Evolutionary conservation across 2,888 invertebrate species (phyloP).

Genomic region (Coelopa pilipes): DNA sequence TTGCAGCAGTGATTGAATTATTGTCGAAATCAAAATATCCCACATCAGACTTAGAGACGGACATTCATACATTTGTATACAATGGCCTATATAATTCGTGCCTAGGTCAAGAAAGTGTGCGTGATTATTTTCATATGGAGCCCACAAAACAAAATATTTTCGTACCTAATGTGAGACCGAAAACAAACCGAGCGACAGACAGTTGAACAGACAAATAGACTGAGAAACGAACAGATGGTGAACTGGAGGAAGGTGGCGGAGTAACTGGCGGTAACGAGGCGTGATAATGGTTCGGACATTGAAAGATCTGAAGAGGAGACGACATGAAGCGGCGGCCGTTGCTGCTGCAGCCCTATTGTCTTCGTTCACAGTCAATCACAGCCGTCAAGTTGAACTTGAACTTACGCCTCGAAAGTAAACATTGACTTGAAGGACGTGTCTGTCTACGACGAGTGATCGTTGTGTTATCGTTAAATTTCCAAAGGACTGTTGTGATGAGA

Average conservation of each 20-base stretch:
- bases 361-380: not conserved
- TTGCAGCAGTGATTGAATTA: not conserved
- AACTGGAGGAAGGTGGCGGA: not conserved
- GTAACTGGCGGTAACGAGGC: not conserved
- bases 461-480: too few relatives aligned
- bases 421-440: too few relatives aligned
- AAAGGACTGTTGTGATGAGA: not conserved
- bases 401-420: not conserved
- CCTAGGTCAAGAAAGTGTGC: slow-evolving; percentile 12
- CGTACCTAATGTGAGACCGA: not conserved
- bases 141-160: slow-evolving; percentile 2
- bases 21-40: too few relatives aligned
- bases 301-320: not conserved
- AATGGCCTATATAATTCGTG: not conserved
- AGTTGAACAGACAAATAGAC: not conserved
- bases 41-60: not conserved
- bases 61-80: not conserved
- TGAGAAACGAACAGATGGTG: not conserved
- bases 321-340: not conserved
- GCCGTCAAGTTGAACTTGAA: slow-evolving; percentile 4
- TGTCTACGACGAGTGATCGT: too few relatives aligned
- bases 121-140: not conserved
- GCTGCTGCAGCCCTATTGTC: not conserved
- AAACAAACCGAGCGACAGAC: not conserved
- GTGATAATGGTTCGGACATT: slow-evolving; percentile 11